Conservation (phyloP, 2,797 vertebrate genomes). For the Ctenosaura bakeri region DNA sequence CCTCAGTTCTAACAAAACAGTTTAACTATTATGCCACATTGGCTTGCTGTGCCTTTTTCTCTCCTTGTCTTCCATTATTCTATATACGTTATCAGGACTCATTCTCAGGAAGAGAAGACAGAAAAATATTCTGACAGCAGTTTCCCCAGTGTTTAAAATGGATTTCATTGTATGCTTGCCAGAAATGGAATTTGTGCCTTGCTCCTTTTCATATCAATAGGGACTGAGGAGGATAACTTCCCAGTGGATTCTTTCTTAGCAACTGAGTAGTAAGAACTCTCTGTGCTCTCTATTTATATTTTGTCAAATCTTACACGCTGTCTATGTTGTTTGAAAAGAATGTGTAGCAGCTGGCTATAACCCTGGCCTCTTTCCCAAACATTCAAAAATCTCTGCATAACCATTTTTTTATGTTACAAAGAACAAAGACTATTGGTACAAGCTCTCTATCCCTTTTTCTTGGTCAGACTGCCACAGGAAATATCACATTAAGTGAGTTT, state of each 20-base stretch:
- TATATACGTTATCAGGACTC: background rate
- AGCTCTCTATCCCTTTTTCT: background rate
- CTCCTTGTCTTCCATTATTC: background rate
- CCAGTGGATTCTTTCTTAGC: slow-evolving; percentile 12
- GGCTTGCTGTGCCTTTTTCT: background rate
- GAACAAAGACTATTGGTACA: slow-evolving; percentile 11
- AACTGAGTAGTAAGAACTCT: slow-evolving; percentile 15
- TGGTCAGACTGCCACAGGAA: slow-evolving; percentile 23
- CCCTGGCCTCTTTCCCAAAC: slow-evolving; percentile 30
- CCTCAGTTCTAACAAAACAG: background rate
- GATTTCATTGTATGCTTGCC: background rate
- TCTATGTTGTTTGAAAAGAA: slow-evolving; percentile 38
- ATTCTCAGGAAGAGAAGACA: background rate
- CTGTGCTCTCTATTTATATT: slow-evolving; percentile 16
- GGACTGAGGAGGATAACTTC: slow-evolving; percentile 9
- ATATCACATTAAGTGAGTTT: slow-evolving; percentile 29
- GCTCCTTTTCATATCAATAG: background rate
- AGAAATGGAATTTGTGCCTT: background rate
- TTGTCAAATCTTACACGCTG: slow-evolving; percentile 23
- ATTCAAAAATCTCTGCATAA: slow-evolving; percentile 39
- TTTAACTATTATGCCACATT: background rate
- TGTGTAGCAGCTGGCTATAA: slow-evolving; percentile 45
- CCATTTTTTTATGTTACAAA: slow-evolving; percentile 27
- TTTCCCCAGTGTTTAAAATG: background rate
- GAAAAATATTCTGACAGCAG: background rate